Conservation (phyloP, 2,113 vertebrate species). For the Phylloscopus trochiloides region DNA sequence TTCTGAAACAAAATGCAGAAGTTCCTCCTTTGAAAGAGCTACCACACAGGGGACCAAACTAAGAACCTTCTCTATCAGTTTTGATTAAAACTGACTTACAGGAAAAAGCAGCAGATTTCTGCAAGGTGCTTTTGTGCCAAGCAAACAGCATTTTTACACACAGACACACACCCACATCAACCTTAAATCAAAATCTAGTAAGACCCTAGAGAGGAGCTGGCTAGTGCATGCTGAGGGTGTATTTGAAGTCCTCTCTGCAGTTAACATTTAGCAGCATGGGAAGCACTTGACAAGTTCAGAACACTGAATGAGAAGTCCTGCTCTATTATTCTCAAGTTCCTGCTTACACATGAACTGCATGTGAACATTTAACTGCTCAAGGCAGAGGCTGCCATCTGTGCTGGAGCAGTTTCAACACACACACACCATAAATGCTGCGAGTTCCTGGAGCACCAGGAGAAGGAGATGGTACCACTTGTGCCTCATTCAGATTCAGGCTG, state of each 20-base stretch:
- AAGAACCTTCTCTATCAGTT: background rate
- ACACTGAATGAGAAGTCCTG: background rate
- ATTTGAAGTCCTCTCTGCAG: background rate
- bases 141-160: background rate
- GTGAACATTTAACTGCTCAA: background rate
- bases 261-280: background rate
- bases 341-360: background rate
- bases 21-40: background rate
- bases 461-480: background rate
- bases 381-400: background rate
- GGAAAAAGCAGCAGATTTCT: background rate
- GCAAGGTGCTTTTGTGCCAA: background rate
- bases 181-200: background rate
- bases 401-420: background rate
- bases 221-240: background rate
- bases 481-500: background rate
- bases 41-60: background rate
- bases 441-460: background rate
- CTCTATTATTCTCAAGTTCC: background rate
- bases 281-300: constrained; percentile 11
- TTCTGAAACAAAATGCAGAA: background rate
- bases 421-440: background rate
- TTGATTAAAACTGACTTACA: background rate
- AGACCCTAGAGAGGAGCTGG: background rate
- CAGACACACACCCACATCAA: background rate